These are phyloP conservation scores for Apodemus sylvaticus DNA, from an alignment of 2,113 vertebrate species.

Conservation along the genomic window DNA sequence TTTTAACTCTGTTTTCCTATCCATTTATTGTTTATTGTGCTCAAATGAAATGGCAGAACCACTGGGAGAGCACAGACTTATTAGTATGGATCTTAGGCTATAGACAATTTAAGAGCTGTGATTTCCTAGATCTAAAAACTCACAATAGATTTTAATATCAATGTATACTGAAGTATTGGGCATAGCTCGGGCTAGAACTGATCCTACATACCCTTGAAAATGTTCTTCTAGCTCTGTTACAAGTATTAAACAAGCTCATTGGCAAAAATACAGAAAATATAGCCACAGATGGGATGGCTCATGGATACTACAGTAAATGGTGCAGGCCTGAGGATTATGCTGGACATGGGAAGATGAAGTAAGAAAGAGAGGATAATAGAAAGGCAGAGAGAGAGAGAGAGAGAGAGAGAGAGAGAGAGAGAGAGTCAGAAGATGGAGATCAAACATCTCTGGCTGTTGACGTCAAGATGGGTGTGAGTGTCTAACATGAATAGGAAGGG, in stretches of 20 bases:
- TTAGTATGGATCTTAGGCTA: not conserved
- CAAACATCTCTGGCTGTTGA: not conserved
- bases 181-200: not conserved
- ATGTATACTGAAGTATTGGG: not conserved
- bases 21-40: not conserved
- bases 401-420: too few species aligned
- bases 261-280: not conserved
- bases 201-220: not conserved
- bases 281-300: accelerated
- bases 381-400: not conserved
- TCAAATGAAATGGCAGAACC: not conserved
- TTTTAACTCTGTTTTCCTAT: not conserved
- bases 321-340: too few species aligned
- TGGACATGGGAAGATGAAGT: not conserved
- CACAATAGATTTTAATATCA: not conserved
- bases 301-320: not conserved
- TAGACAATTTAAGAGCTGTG: not conserved
- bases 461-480: accelerated
- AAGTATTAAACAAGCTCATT: not conserved
- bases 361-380: not conserved
- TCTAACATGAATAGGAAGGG: not conserved
- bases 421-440: not conserved
- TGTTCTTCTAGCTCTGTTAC: not conserved
- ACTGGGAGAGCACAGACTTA: not conserved
- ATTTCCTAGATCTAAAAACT: not conserved